Percentiles rank a stretch among this genome's conserved stretches.
Conservation (phyloP, 2,113 vertebrate species). For the Polypterus bichir region DNA sequence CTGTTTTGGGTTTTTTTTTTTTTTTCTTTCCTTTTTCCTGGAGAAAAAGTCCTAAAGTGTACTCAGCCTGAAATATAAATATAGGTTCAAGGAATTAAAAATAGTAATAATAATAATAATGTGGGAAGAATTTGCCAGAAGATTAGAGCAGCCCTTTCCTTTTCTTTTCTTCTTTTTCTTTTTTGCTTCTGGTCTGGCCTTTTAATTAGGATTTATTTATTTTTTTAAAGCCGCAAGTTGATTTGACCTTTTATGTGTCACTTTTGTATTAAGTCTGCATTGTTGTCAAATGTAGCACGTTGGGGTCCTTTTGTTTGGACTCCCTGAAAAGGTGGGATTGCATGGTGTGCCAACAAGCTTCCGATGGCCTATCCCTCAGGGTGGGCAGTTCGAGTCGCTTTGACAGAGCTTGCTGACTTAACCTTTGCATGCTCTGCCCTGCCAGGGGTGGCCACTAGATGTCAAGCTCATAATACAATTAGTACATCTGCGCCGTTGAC, state of each 20-base stretch:
- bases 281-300: conserved; percentile 18
- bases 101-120: neutral
- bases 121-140: neutral
- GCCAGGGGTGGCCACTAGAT: conserved; percentile 72
- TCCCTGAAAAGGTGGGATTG: conserved; percentile 38
- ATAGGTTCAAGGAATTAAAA: neutral
- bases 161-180: neutral
- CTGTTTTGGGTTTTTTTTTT: too few species aligned
- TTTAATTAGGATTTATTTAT: conserved; percentile 19
- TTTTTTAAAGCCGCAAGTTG: conserved; percentile 20
- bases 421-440: conserved; percentile 79
- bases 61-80: neutral
- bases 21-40: too few species aligned
- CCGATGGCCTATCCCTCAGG: conserved; percentile 43
- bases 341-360: conserved; percentile 41
- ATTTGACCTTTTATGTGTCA: conserved; percentile 22
- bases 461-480: conserved; percentile 90
- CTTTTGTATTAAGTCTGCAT: conserved; percentile 19
- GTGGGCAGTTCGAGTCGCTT: conserved; percentile 63
- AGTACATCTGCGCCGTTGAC: conserved; percentile 80
- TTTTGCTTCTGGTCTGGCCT: neutral
- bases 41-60: too few species aligned
- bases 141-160: neutral
- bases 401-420: conserved; percentile 82
- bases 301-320: conserved; percentile 29